Conservation (phyloP, 1,140 invertebrate species). For the Pachyrhynchus sulphureomaculatus region DNA sequence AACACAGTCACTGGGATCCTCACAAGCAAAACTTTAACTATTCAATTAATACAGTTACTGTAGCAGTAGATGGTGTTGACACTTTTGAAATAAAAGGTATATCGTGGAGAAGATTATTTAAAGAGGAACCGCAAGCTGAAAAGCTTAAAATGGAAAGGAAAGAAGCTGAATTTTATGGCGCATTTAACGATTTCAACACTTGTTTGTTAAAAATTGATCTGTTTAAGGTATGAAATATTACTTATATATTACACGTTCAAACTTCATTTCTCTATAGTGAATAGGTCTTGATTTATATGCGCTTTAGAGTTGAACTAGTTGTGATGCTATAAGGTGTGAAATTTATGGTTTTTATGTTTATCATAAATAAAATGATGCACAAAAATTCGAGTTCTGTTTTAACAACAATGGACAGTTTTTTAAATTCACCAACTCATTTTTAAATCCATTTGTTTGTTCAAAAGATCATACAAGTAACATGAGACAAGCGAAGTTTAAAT, state of each 20-base stretch:
- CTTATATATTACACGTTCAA: neutral
- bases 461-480: too few relatives aligned
- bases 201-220: conserved; percentile 17
- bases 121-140: conserved; percentile 7
- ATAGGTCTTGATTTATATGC: too few relatives aligned
- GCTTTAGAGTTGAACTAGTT: too few relatives aligned
- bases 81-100: conserved; percentile 75
- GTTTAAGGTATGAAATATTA: conserved; percentile 17
- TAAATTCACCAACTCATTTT: too few relatives aligned
- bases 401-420: too few relatives aligned
- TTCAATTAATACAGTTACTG: conserved; percentile 38
- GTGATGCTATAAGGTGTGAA: too few relatives aligned
- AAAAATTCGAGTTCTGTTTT: too few relatives aligned
- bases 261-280: neutral
- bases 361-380: too few relatives aligned
- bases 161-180: neutral
- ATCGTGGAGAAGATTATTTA: conserved; percentile 31
- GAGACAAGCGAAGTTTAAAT: too few relatives aligned
- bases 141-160: conserved; percentile 2
- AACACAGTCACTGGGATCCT: neutral
- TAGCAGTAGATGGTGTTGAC: conserved; percentile 73
- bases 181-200: neutral
- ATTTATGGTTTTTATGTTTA: too few relatives aligned
- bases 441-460: too few relatives aligned
- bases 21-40: conserved; percentile 8